These are phyloP conservation scores for Macaria liturata DNA, from an alignment of 2,888 invertebrate genomes.

Conservation along the genomic window DNA sequence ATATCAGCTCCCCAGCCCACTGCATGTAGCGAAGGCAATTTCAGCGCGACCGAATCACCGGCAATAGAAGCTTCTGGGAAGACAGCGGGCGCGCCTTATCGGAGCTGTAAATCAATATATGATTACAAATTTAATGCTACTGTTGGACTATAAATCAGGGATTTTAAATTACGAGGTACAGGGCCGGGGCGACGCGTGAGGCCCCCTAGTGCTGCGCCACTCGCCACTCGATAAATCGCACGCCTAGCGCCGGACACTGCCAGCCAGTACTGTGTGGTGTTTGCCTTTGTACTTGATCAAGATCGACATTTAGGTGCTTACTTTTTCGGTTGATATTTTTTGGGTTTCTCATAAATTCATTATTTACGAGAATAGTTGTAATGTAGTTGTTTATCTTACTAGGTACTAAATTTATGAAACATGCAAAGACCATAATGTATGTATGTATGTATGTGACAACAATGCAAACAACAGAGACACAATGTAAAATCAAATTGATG, in stretches of 20 bases:
- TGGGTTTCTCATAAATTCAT: too few relatives aligned
- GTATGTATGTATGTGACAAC: too few relatives aligned
- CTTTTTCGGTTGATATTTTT: too few relatives aligned
- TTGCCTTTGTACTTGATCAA: too few relatives aligned
- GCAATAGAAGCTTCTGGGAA: conserved; percentile 72
- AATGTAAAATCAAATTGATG: too few relatives aligned
- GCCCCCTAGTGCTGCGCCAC: conserved; percentile 79
- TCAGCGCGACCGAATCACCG: conserved; percentile 52
- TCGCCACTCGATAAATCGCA: conserved; percentile 74
- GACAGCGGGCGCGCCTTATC: conserved; percentile 76
- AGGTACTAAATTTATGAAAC: too few relatives aligned
- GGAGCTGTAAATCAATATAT: conserved; percentile 81
- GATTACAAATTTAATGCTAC: conserved; percentile 84
- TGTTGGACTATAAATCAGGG: conserved; percentile 80
- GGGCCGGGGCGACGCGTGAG: conserved; percentile 77
- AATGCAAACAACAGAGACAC: too few relatives aligned
- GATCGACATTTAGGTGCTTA: too few relatives aligned
- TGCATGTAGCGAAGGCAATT: conserved; percentile 61
- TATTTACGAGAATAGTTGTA: too few relatives aligned
- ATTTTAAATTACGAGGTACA: conserved; percentile 82
- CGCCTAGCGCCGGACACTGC: conserved; percentile 10
- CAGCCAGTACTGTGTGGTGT: neutral
- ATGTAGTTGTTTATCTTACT: too few relatives aligned
- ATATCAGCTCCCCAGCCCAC: conserved; percentile 35
- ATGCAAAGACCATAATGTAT: too few relatives aligned